Conservation (phyloP, 2,797 vertebrate genomes). For the Nasua narica region DNA sequence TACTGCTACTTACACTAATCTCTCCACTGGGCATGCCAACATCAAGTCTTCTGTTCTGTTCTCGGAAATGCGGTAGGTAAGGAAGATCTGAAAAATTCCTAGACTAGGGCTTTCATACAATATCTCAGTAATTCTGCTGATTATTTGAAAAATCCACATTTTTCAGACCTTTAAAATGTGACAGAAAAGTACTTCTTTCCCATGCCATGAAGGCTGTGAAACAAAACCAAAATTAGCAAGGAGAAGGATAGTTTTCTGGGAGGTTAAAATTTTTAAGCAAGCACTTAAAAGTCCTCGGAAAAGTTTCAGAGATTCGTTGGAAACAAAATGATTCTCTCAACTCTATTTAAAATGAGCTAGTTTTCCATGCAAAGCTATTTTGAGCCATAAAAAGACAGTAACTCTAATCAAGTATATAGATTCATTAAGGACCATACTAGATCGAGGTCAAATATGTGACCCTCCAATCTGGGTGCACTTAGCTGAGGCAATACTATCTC, state of each 20-base stretch:
- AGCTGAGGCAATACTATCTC: slow-evolving; percentile 81
- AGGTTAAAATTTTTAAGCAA: slow-evolving; percentile 5
- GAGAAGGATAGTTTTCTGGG: neutral
- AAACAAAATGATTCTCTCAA: slow-evolving; percentile 63
- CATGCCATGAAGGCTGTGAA: neutral
- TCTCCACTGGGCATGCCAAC: neutral
- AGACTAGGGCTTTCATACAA: neutral
- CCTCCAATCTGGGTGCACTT: slow-evolving; percentile 83
- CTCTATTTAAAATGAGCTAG: slow-evolving; percentile 64
- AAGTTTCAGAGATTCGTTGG: slow-evolving; percentile 64
- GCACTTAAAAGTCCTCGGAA: slow-evolving; percentile 41
- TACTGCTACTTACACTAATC: neutral
- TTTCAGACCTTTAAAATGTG: neutral
- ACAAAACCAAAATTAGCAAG: neutral
- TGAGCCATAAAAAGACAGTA: slow-evolving; percentile 80
- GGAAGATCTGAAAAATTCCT: neutral
- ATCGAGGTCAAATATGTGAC: slow-evolving; percentile 82
- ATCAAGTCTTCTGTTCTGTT: neutral
- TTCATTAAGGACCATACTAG: slow-evolving; percentile 82
- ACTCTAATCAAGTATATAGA: slow-evolving; percentile 84
- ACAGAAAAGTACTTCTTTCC: neutral
- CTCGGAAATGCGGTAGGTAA: neutral
- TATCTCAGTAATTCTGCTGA: neutral
- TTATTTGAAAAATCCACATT: neutral
- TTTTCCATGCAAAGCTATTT: slow-evolving; percentile 79